Percentiles rank a stretch among this genome's conserved stretches.
phyloP scores from a whole-genome alignment of 2,113 vertebrate species.

The Corythornis vintsioides region DNA sequence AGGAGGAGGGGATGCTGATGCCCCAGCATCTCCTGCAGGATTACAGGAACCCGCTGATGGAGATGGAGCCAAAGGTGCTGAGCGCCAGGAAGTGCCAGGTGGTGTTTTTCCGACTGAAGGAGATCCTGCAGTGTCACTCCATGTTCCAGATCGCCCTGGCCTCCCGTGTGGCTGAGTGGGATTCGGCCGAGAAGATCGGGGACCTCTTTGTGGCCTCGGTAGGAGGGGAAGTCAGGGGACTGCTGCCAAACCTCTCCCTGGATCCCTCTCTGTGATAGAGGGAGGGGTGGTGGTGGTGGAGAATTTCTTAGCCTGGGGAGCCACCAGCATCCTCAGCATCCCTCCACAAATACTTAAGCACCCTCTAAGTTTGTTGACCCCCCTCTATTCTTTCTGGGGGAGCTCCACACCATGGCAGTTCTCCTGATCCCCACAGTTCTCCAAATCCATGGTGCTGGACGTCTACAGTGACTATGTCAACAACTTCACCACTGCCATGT shows the following conservation, averaged over 20 bases:
- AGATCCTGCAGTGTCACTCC: slow-evolving; percentile 95
- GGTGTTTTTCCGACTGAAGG: slow-evolving; percentile 87
- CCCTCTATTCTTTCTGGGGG: too few species aligned
- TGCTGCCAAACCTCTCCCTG: too few species aligned
- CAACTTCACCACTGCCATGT: slow-evolving; percentile 96
- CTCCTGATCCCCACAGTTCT: slow-evolving; percentile 80
- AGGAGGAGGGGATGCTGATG: background rate
- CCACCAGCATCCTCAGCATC: background rate
- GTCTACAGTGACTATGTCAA: slow-evolving; percentile 98
- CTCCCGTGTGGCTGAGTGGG: slow-evolving; percentile 92
- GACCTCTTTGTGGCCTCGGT: slow-evolving; percentile 96
- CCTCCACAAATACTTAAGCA: background rate
- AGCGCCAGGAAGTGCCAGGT: slow-evolving; percentile 87
- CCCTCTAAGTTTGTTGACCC: fast-evolving
- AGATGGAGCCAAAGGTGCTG: slow-evolving; percentile 89
- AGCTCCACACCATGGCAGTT: fast-evolving
- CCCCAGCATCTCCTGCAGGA: slow-evolving; percentile 67
- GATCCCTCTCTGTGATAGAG: fast-evolving
- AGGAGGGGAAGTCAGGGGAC: background rate
- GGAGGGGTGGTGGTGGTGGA: fast-evolving
- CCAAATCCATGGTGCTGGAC: slow-evolving; percentile 96
- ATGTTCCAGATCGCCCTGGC: slow-evolving; percentile 95
- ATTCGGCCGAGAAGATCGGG: slow-evolving; percentile 88
- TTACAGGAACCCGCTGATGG: slow-evolving; percentile 88
- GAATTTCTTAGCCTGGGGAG: background rate